Base-by-base conservation (phyloP, 2,888 invertebrate species). In the Leptinotarsa tumamoca region DNA sequence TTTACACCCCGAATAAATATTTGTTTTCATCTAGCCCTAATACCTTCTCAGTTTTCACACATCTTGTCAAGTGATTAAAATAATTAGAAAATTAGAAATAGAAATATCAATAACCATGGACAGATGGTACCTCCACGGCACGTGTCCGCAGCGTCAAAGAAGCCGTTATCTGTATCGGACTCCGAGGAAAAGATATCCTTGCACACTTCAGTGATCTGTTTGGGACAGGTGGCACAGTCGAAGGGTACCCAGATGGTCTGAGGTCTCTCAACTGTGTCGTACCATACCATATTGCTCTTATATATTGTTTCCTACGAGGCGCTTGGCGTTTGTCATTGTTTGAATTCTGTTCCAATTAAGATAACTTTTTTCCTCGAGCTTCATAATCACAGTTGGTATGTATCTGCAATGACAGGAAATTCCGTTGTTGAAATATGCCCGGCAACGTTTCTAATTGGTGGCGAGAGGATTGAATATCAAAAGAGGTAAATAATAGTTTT, bases 181-280 rank as follows among this genome's bases (percentile, higher is more conserved):
- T 33, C 49, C 68, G 56, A 74, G 67, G 56, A 67, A 67, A 71
- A 67, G 74, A 71, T 74, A 74, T 74, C 74, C 71, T 75, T 73
- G 63, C 78, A 76, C 76, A 77, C 76, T 75, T 69, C 73, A 73
- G 75, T 72, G 78, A 77, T 79, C 70, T 71, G 70, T 77, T 73
- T 75, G 67, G 21, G 78, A 73, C 78, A 79, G 78, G 78, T 79
- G 78, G 78, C 76, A 79, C 74, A 67, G 71, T 72, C 70, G 71
- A 72, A 72, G 71, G 74, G 72, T 71, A 74, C 50, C 74, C 77
- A 77, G 77, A 77, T 77, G 77, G 77, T 67, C 70, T 56, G 61
- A 54, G 58, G 23, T 54, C 70, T 56, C 68, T 77, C 72, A 67
- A 70, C 74, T 72, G 72, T 63, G 69, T 77, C 74, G 52, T 52